phyloP scores from a whole-genome alignment of 2,113 vertebrate species.

The Pungitius pungitius region DNA sequence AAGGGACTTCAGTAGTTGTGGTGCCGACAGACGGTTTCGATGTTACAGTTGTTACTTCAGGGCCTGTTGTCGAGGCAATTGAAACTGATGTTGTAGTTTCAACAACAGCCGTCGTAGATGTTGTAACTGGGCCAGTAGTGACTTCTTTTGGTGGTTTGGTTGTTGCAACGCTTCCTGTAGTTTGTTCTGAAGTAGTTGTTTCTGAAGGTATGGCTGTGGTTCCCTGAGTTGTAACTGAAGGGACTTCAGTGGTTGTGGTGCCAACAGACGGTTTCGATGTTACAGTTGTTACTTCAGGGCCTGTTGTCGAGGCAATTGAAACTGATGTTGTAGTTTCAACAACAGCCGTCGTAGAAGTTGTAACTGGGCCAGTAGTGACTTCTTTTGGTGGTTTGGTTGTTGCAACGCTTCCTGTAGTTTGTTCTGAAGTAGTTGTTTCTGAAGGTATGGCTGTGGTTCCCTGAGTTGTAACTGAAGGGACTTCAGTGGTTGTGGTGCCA shows the following conservation, averaged over 20 bases:
- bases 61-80: not conserved
- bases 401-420: not conserved
- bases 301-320: too few species aligned
- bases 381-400: not conserved
- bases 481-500: not conserved
- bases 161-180: not conserved
- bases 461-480: not conserved
- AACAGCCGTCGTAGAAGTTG: slow-evolving; percentile 25
- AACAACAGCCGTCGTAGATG: not conserved
- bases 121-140: not conserved
- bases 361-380: slow-evolving; percentile 1
- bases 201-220: not conserved
- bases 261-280: not conserved
- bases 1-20: not conserved
- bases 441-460: not conserved
- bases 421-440: not conserved
- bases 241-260: not conserved
- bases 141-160: not conserved
- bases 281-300: not conserved
- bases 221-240: not conserved
- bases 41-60: not conserved
- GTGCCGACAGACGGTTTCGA: not conserved
- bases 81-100: not conserved
- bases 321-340: too few species aligned
- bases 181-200: not conserved